Base-by-base conservation (phyloP, 2,797 vertebrate genomes). In the Etheostoma perlongum region DNA sequence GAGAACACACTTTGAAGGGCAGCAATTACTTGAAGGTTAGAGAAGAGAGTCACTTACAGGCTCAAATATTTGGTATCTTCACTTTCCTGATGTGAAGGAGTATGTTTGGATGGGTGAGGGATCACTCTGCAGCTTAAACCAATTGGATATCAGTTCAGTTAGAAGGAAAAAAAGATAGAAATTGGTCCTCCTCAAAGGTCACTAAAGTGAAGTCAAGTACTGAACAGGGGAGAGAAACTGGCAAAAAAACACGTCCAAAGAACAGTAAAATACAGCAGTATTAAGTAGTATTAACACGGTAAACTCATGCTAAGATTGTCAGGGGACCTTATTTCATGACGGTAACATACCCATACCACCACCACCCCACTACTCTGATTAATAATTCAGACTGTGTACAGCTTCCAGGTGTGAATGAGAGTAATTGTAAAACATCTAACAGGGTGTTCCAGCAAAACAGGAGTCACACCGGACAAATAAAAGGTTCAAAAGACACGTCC, bases 1-100 rank as follows among this genome's bases (percentile, higher is more conserved):
- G n/a, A 40, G n/a, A 15, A 13, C 25, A 55, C 9, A 36, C 33
- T 58, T 12, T 72, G 10, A 46, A 23, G 10, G n/a, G 25, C 1
- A 46, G 53, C 7, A 42, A 16, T 6, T 4, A 21, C 3, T 4
- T 46, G 7, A 15, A 48, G 2, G 51, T 16, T 52, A 9, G 2
- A 25, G 23, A 67, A 25, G 54, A 9, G 0, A 52, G 14, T 48
- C 36, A 21, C 14, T 14, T 42, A 7, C 16, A 49, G 47, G 30
- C 8, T 47, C 8, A 21, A 5, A 23, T 47, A 44, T 33, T 33
- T 21, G 62, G 36, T 49, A 47, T 40, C 55, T 74, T 61, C 46
- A 73, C 65, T 65, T 64, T 21, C 60, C 51, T 72, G 51, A 74
- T 19, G 16, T 66, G 54, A 59, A 18, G 25, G 47, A 60, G 53